A percentile compares a stretch with the other conserved stretches of the same genome.
These are phyloP conservation scores for Catharus bicknelli DNA, from an alignment of 2,113 vertebrate genomes.

Conservation along the genomic window DNA sequence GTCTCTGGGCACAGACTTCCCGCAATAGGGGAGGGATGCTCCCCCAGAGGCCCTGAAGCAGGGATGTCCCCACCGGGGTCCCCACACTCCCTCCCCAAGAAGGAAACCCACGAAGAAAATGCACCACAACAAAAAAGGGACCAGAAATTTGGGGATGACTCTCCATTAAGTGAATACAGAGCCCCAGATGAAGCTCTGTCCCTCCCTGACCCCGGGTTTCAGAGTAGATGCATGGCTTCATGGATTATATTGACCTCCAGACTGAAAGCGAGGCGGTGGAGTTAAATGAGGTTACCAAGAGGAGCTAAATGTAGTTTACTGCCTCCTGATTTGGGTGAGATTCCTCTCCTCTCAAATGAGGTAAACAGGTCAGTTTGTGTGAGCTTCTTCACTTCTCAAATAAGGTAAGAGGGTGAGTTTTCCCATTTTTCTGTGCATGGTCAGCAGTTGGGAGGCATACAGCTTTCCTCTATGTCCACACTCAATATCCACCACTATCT, in stretches of 20 bases:
- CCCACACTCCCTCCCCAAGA: no score
- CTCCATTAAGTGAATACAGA: rapidly evolving
- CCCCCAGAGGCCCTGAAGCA: background rate
- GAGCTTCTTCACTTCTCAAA: background rate
- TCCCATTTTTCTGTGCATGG: background rate
- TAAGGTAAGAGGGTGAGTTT: background rate
- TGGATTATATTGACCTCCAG: background rate
- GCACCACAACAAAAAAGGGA: background rate
- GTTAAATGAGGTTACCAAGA: background rate
- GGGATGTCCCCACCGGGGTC: background rate
- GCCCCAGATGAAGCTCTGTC: background rate
- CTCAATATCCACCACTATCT: background rate
- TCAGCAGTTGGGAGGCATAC: background rate
- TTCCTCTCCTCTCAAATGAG: conserved; percentile 14
- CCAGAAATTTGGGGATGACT: background rate
- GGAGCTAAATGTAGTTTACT: conserved; percentile 10
- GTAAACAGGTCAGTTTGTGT: conserved; percentile 17
- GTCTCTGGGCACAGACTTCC: background rate
- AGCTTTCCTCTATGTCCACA: background rate
- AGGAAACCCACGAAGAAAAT: background rate
- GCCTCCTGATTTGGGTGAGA: background rate
- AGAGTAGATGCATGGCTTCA: rapidly evolving
- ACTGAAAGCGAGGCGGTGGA: background rate
- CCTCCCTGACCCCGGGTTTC: background rate
- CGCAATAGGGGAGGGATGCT: rapidly evolving